Evolutionary conservation across 92 coral and sea anemone genomes (phyloP), one percentile per base, ranked within the genome.

Genomic region (Paragorgia papillata): DNA sequence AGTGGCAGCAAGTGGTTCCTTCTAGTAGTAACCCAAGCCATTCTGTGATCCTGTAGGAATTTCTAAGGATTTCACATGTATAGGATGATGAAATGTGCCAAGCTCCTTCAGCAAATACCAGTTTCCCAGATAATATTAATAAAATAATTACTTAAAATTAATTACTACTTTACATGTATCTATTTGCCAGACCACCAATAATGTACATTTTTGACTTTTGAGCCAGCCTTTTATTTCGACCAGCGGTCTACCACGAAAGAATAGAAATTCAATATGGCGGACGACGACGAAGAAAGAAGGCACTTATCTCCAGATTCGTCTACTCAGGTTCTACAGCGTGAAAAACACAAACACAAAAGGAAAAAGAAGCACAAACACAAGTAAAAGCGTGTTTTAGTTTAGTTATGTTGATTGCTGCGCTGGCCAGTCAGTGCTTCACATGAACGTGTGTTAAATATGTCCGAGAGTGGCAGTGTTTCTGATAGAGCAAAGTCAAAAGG

Each of bases 281-380:
- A 71, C 78, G 78, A 71, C 57, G 78, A 55, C 14, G 64, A 71
- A 71, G 78, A 71, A 71, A 69, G 73, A 14, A 46, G 35, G 28
- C 63, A 59, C 9, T 54, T 71, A 9, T 50, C 63, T 54, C 78
- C 78, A 6, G 78, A 71, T 26, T 53, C 63, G 27, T 71, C 78
- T 17, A 71, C 78, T 2, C 78, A 71, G 34, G 51, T 71, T 17
- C 31, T 71, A 59, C 31, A 33, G 31, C 57, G 55, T 26, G 64
- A 54, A 30, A 71, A 71, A 71, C 78, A 12, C 50, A 71, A 71
- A 54, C 63, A 55, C 55, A 31, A 22, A 21, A 71, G 54, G 53
- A 71, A 55, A 71, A 71, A 71, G 65, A 71, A 71, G 64, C 78
- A 53, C 53, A 71, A 54, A 71, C 78, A 71, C 58, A 71, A 55